Evolutionary conservation across 1,140 invertebrate species (phyloP).

Genomic region (Paralvinella palmiformis): DNA sequence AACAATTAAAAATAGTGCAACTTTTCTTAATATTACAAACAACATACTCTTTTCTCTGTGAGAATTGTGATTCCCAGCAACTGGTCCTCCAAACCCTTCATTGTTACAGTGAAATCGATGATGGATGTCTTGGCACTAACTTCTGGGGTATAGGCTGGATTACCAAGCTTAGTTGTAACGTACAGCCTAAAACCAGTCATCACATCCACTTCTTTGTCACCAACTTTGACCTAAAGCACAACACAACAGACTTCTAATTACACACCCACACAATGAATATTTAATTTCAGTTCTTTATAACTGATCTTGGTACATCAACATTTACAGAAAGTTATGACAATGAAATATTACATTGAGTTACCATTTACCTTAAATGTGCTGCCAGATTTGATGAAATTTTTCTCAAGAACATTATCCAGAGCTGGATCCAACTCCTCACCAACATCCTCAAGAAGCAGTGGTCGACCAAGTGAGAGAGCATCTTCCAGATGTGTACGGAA

Average conservation of each 20-base stretch:
- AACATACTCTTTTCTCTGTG: conserved; percentile 73
- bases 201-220: conserved; percentile 94
- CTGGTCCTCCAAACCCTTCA: conserved; percentile 94
- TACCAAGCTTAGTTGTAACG: conserved; percentile 91
- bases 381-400: conserved; percentile 96
- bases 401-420: conserved; percentile 92
- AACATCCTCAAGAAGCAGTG: conserved; percentile 90
- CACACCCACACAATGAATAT: no score
- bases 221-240: conserved; percentile 78
- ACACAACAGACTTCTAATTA: conserved; percentile 6
- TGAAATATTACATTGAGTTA: no score
- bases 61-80: conserved; percentile 85
- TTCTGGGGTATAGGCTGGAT: conserved; percentile 94
- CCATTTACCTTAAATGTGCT: conserved; percentile 80
- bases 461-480: conserved; percentile 85
- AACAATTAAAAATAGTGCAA: no score
- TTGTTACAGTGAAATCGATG: conserved; percentile 96
- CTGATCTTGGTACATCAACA: no score
- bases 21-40: conserved; percentile 36
- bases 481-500: conserved; percentile 93
- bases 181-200: conserved; percentile 93
- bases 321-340: no score
- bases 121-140: conserved; percentile 93
- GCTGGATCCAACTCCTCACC: conserved; percentile 92
- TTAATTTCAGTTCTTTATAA: no score